Evolutionary conservation across 2,113 vertebrate species (phyloP), one percentile per base, ranked within the genome.

Genomic region (Manacus vitellinus): DNA sequence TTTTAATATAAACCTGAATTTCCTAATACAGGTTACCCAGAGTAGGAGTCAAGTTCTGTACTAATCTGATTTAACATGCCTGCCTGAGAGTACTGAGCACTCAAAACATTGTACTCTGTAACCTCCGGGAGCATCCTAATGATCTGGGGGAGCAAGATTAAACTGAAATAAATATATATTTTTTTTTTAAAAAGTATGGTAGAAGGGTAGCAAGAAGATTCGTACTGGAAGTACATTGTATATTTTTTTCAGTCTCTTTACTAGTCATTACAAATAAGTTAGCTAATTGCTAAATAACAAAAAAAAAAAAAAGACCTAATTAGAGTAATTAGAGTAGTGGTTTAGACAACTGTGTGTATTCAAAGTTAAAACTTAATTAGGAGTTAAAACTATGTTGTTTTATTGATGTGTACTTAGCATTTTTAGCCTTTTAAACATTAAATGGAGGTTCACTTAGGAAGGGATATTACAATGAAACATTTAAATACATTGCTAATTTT

Each of bases 361-460:
- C 83, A 62, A 93, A 94, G 76, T 89, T 97, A 94, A 96, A 95
- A 94, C 78, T 96, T 97, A 93, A 97, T 97, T 95, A 97, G 92
- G 97, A 96, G 85, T 80, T 95, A 83, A 96, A 96, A 95, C 75
- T 56, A 85, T 94, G 85, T 71, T 96, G 67, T 96, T 97, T 93
- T 96, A 97, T 97, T 97, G 96, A 95, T 97, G 95, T 0, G 12
- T 94, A 88, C 89, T 87, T 95, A 86, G 70, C 84, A 94, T 96
- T 97, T 92, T 93, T 77, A 93, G 84, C 62, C 95, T 88, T 96
- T 95, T 96, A 97, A 97, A 97, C 97, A 97, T 97, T 97, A 95
- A 94, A 94, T 92, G 94, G 70, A 89, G 66, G 37, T 92, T 96
- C 96, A 71, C 73, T 96, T 94, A 85, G 67, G 58, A 93, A 91